phyloP scores from a whole-genome alignment of 2,113 vertebrate genomes.

The Melierax canorus region DNA sequence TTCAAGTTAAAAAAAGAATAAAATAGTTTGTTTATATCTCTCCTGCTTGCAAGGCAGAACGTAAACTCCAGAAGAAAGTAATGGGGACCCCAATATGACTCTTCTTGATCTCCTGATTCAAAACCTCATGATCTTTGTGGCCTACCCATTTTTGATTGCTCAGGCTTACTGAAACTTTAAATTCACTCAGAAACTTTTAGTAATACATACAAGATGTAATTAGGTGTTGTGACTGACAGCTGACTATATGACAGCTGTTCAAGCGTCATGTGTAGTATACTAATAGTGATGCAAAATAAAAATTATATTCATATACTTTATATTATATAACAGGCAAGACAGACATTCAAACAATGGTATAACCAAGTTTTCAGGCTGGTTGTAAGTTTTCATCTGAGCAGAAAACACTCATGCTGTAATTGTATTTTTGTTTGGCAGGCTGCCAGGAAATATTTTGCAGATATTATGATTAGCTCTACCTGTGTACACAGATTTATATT shows the following conservation, averaged over 20 bases:
- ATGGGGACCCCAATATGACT: fast-evolving
- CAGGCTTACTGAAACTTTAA: not conserved
- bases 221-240: fast-evolving
- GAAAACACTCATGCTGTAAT: not conserved
- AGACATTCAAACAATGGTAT: not conserved
- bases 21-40: not conserved
- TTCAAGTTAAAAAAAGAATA: not conserved
- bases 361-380: not conserved
- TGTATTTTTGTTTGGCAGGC: not conserved
- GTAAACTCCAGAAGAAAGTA: not conserved
- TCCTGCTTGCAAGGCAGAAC: not conserved
- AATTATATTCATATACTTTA: not conserved
- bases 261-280: not conserved
- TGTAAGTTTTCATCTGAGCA: not conserved
- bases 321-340: not conserved
- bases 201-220: not conserved
- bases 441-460: not conserved
- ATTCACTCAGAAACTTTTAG: not conserved
- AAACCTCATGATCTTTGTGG: not conserved
- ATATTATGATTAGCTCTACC: not conserved
- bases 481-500: not conserved
- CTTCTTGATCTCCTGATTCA: not conserved
- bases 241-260: not conserved
- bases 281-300: not conserved
- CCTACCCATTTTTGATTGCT: not conserved